These are phyloP conservation scores for Rhagoletis zephyria DNA, from an alignment of 1,140 invertebrate species.

Conservation along the genomic window DNA sequence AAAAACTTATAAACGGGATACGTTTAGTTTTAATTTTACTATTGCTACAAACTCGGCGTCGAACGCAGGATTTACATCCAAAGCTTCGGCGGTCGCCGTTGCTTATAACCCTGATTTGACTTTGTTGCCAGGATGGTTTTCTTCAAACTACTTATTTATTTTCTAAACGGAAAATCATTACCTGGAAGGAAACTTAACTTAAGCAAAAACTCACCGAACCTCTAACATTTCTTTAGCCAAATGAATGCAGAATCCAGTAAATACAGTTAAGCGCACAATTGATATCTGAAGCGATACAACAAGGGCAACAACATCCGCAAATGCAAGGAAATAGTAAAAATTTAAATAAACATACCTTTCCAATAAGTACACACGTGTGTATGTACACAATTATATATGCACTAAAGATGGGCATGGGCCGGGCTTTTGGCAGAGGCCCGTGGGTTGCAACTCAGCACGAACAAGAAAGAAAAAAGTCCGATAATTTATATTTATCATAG, in stretches of 20 bases:
- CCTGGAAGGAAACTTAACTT: background rate
- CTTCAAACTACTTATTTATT: background rate
- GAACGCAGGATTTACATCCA: no score
- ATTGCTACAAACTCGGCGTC: no score
- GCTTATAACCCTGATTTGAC: no score
- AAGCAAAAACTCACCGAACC: background rate
- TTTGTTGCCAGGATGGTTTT: background rate
- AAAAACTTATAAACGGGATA: no score
- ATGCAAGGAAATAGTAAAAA: background rate
- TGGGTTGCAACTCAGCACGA: no score
- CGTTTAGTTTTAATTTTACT: no score
- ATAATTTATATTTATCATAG: no score
- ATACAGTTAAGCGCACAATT: constrained; percentile 73
- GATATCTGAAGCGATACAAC: constrained; percentile 71
- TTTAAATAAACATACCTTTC: background rate
- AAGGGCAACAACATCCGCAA: constrained; percentile 21
- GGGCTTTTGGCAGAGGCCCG: no score
- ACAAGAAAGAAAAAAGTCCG: no score
- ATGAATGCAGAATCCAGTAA: constrained; percentile 55
- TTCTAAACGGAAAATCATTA: background rate
- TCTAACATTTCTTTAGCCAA: constrained; percentile 8
- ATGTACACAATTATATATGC: background rate
- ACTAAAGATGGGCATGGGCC: background rate
- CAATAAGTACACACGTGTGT: background rate
- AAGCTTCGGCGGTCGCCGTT: no score